These are phyloP conservation scores for Aegotheles bennettii DNA, from an alignment of 2,113 vertebrate genomes.

Conservation along the genomic window DNA sequence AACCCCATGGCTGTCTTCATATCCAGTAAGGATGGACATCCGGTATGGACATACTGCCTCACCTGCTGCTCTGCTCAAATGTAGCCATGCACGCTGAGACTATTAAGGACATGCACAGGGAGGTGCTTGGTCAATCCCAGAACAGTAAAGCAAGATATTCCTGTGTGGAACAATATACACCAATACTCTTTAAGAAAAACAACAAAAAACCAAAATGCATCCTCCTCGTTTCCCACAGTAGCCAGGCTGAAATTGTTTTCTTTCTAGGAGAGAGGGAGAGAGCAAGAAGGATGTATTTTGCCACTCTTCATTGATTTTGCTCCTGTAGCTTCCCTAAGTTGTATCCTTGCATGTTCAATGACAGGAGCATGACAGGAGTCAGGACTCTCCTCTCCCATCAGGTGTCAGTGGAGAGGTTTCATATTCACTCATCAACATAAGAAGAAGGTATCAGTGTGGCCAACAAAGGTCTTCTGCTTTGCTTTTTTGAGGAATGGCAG, in stretches of 20 bases:
- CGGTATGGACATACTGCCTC: accelerated
- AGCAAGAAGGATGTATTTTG: not conserved
- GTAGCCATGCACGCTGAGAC: not conserved
- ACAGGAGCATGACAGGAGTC: not conserved
- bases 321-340: not conserved
- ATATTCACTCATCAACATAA: not conserved
- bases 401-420: not conserved
- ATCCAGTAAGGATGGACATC: not conserved
- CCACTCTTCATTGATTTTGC: not conserved
- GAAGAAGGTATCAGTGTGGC: not conserved
- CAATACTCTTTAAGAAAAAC: not conserved
- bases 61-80: not conserved
- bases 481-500: not conserved
- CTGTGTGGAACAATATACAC: not conserved
- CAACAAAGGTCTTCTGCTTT: not conserved
- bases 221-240: not conserved
- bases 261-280: not conserved
- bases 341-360: not conserved
- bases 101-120: no score
- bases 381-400: not conserved
- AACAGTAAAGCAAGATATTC: not conserved
- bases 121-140: not conserved
- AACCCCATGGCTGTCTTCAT: not conserved
- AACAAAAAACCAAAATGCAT: not conserved
- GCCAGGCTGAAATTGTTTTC: not conserved